phyloP scores from a whole-genome alignment of 2,888 invertebrate genomes.

The Hypselothyrea guttata region DNA sequence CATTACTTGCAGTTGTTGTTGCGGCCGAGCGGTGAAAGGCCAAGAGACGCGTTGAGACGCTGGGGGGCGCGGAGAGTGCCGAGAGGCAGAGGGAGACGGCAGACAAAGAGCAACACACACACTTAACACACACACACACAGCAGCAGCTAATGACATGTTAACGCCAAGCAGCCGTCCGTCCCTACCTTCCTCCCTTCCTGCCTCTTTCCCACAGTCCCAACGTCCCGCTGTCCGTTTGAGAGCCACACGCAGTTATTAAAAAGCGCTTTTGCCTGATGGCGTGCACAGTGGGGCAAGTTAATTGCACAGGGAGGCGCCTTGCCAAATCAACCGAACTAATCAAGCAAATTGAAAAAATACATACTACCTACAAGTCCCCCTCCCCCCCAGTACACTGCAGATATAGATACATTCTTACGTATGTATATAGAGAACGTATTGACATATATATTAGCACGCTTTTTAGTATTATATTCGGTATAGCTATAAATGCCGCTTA shows the following conservation, averaged over 20 bases:
- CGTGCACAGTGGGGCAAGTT: slow-evolving; percentile 58
- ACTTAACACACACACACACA: slow-evolving; percentile 3
- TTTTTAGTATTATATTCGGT: too few relatives aligned
- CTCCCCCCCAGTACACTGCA: too few relatives aligned
- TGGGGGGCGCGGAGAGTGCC: slow-evolving; percentile 13
- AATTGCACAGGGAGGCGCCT: slow-evolving; percentile 21
- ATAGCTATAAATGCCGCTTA: too few relatives aligned
- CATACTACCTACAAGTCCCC: too few relatives aligned
- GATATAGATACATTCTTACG: too few relatives aligned
- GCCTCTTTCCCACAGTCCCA: too few relatives aligned
- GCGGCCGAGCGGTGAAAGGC: slow-evolving; percentile 61
- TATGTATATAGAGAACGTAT: too few relatives aligned
- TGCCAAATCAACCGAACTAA: slow-evolving; percentile 18
- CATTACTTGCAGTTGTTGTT: slow-evolving; percentile 59
- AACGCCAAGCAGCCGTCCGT: slow-evolving; percentile 53
- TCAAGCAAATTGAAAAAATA: slow-evolving; percentile 13
- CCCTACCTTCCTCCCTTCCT: too few relatives aligned
- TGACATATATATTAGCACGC: too few relatives aligned
- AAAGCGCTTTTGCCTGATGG: slow-evolving; percentile 64
- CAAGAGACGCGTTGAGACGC: slow-evolving; percentile 33
- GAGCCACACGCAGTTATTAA: slow-evolving; percentile 73
- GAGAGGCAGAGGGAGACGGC: slow-evolving; percentile 11
- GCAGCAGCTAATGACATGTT: slow-evolving; percentile 72
- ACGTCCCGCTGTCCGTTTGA: slow-evolving; percentile 11
- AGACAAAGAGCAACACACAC: slow-evolving; percentile 19